Percentiles rank a stretch among this genome's conserved stretches.
phyloP scores from a whole-genome alignment of 2,888 invertebrate genomes.

The Drosophila engyochracea region DNA sequence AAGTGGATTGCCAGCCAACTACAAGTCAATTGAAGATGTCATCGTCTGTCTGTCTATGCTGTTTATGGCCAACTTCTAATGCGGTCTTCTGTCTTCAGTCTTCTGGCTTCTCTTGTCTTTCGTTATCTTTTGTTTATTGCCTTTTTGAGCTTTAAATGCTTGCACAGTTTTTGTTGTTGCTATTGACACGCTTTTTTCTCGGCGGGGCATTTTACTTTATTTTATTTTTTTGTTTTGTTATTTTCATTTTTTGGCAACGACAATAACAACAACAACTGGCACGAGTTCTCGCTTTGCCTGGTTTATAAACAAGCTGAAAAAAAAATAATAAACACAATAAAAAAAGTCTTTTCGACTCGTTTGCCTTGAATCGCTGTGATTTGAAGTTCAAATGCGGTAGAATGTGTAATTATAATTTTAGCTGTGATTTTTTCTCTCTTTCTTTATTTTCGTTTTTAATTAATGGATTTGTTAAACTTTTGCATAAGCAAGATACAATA shows the following conservation, averaged over 20 bases:
- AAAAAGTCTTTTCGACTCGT: slow-evolving; percentile 61
- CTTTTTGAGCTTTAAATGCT: slow-evolving; percentile 18
- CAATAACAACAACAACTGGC: slow-evolving; percentile 47
- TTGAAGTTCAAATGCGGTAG: slow-evolving; percentile 71
- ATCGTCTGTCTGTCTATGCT: slow-evolving; percentile 47
- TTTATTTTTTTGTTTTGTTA: background rate
- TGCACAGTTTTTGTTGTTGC: slow-evolving; percentile 10
- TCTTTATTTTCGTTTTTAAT: slow-evolving; percentile 9
- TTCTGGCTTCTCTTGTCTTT: background rate
- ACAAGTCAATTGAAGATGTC: slow-evolving; percentile 72
- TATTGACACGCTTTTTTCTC: slow-evolving; percentile 40
- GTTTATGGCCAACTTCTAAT: slow-evolving; percentile 17
- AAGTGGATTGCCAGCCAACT: slow-evolving; percentile 56
- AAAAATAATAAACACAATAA: slow-evolving; percentile 36
- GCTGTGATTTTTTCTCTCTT: slow-evolving; percentile 32
- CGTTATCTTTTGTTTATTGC: slow-evolving; percentile 24
- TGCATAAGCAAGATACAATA: background rate
- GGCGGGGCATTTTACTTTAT: background rate
- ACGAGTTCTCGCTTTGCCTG: slow-evolving; percentile 59
- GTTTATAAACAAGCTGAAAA: slow-evolving; percentile 66
- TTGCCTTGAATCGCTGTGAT: slow-evolving; percentile 72
- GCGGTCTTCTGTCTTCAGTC: slow-evolving; percentile 6
- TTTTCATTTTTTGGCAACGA: slow-evolving; percentile 55
- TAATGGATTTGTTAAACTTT: slow-evolving; percentile 25
- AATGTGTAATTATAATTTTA: slow-evolving; percentile 59